phyloP scores from a whole-genome alignment of 2,888 invertebrate genomes.

The Drosophila atripex region DNA sequence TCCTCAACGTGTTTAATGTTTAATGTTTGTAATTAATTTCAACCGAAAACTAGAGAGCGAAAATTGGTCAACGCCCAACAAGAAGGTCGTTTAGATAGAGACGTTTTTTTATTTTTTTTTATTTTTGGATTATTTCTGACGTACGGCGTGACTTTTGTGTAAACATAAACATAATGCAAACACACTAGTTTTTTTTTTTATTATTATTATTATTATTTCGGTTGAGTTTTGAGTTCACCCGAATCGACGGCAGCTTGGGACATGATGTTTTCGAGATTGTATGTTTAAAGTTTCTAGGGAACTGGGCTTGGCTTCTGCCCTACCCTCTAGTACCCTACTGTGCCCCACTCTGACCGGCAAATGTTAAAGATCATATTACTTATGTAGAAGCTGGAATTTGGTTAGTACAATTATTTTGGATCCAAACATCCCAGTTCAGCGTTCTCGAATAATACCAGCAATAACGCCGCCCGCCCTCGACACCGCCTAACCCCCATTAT shows the following conservation, averaged over 20 bases:
- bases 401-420: background rate
- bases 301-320: constrained; percentile 25
- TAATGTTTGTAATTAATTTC: constrained; percentile 74
- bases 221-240: constrained; percentile 27
- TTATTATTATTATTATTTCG: constrained; percentile 33
- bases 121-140: background rate
- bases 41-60: constrained; percentile 30
- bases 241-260: constrained; percentile 18
- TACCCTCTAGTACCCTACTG: background rate
- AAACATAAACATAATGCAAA: constrained; percentile 57
- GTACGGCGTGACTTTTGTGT: constrained; percentile 61
- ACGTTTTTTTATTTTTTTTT: constrained; percentile 18
- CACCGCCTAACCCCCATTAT: constrained; percentile 52
- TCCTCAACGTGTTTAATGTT: constrained; percentile 24
- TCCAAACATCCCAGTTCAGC: background rate
- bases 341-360: constrained; percentile 1
- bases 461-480: constrained; percentile 36
- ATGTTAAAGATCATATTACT: constrained; percentile 35
- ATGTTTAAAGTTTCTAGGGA: constrained; percentile 25
- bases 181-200: constrained; percentile 8
- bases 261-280: constrained; percentile 21
- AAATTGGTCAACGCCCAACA: constrained; percentile 60
- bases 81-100: constrained; percentile 54
- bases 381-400: background rate
- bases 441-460: too few relatives aligned